Evolutionary conservation across 2,113 vertebrate genomes (phyloP).

Genomic region (Orientallactaga bullata): DNA sequence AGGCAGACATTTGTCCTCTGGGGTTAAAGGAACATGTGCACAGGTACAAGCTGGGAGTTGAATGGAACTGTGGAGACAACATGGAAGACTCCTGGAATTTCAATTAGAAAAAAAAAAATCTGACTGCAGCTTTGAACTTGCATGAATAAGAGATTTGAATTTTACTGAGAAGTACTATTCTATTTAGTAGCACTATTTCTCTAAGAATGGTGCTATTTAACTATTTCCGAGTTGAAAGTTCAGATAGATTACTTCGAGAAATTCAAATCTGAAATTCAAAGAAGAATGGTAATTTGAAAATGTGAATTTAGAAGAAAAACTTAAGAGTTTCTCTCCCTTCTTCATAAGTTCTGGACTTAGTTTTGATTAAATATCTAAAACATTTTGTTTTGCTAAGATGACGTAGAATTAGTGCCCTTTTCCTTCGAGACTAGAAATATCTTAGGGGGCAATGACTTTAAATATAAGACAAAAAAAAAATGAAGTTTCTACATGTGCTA

Average conservation of each 20-base stretch:
- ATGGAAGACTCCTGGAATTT: constrained; percentile 31
- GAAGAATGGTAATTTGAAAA: background rate
- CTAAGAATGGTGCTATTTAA: background rate
- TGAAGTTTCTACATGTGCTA: background rate
- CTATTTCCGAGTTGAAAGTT: background rate
- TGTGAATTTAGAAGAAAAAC: constrained; percentile 9
- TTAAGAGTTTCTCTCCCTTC: background rate
- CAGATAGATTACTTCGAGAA: constrained; percentile 44
- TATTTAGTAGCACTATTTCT: background rate
- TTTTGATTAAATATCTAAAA: constrained; percentile 51
- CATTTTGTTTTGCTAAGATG: background rate
- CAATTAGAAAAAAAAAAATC: background rate
- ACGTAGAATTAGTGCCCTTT: background rate
- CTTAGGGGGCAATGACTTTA: constrained; percentile 31
- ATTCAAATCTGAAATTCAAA: constrained; percentile 52
- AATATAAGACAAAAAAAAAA: background rate
- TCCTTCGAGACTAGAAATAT: background rate
- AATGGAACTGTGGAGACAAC: background rate
- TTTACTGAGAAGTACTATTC: constrained; percentile 28
- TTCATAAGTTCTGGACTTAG: background rate
- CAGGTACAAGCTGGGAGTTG: background rate
- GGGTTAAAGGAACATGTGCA: background rate
- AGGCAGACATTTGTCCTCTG: background rate
- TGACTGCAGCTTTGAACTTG: constrained; percentile 7
- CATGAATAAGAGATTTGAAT: constrained; percentile 20